phyloP scores from a whole-genome alignment of 1,140 invertebrate species.

The Medauroidea extradentata region DNA sequence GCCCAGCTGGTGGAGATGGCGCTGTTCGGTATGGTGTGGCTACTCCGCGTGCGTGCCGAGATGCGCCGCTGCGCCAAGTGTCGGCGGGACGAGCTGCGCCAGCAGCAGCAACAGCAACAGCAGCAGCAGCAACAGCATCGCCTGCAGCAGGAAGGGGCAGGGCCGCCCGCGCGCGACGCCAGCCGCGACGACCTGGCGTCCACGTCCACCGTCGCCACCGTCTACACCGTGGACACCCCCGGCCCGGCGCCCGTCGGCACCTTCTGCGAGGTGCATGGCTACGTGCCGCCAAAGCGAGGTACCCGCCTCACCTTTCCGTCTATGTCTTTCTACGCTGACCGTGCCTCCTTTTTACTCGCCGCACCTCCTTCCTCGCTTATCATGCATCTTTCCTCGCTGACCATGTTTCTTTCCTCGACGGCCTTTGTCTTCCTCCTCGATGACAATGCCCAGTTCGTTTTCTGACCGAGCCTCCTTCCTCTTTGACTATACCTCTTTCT shows the following conservation, averaged over 20 bases:
- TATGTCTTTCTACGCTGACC: background rate
- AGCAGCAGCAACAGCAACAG: slow-evolving; percentile 28
- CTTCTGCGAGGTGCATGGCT: slow-evolving; percentile 58
- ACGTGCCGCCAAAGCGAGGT: slow-evolving; percentile 54
- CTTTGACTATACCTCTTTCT: background rate
- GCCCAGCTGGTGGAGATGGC: slow-evolving; percentile 51
- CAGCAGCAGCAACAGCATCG: slow-evolving; percentile 21
- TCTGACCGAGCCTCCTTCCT: slow-evolving; percentile 8
- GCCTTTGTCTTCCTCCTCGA: too few species aligned
- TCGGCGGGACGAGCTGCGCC: slow-evolving; percentile 51
- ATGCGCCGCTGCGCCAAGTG: slow-evolving; percentile 66
- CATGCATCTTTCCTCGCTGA: too few species aligned
- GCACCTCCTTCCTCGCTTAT: background rate
- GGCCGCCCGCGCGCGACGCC: slow-evolving; percentile 10
- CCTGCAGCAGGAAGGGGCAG: background rate
- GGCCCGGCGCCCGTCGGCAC: slow-evolving; percentile 43
- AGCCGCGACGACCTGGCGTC: slow-evolving; percentile 37
- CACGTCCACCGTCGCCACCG: slow-evolving; percentile 40
- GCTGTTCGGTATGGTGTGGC: slow-evolving; percentile 80
- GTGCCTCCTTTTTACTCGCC: background rate
- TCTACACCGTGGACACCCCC: slow-evolving; percentile 51
- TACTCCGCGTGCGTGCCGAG: slow-evolving; percentile 68
- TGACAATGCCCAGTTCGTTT: too few species aligned
- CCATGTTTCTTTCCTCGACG: too few species aligned
- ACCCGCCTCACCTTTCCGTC: slow-evolving; percentile 16